Evolutionary conservation across 2,797 vertebrate genomes (phyloP).

Genomic region (Sibirionetta formosa): DNA sequence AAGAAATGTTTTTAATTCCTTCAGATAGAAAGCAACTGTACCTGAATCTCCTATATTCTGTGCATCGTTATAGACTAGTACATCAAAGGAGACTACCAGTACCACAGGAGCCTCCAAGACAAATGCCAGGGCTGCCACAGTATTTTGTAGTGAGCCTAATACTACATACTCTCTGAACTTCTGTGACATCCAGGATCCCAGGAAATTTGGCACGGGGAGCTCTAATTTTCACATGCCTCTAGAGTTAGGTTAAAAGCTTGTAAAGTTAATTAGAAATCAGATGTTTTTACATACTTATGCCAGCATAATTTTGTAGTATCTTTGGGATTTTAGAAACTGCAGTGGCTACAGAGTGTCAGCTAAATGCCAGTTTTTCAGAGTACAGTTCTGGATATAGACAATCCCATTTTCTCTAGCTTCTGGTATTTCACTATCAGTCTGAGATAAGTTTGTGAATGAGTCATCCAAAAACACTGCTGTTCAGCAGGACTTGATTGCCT

Average conservation of each 20-base stretch:
- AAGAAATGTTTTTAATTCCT: background rate
- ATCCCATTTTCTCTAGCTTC: background rate
- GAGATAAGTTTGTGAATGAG: background rate
- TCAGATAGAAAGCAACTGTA: background rate
- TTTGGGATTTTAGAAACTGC: background rate
- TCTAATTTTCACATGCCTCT: background rate
- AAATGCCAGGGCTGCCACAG: background rate
- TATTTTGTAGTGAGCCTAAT: background rate
- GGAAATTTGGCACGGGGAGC: background rate
- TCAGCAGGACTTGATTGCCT: background rate
- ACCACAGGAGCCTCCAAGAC: background rate
- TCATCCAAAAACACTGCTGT: background rate
- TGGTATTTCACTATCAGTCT: background rate
- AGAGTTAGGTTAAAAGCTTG: background rate
- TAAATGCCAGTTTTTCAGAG: background rate
- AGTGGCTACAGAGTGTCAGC: background rate
- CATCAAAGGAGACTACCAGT: background rate
- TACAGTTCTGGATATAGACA: background rate
- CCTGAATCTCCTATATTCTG: background rate
- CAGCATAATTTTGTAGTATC: background rate
- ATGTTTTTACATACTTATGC: background rate
- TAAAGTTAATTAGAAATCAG: background rate
- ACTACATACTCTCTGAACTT: background rate
- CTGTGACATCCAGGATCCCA: background rate
- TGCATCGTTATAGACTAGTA: background rate